These are phyloP conservation scores for Myathropa florea DNA, from an alignment of 2,888 invertebrate species.

Conservation along the genomic window DNA sequence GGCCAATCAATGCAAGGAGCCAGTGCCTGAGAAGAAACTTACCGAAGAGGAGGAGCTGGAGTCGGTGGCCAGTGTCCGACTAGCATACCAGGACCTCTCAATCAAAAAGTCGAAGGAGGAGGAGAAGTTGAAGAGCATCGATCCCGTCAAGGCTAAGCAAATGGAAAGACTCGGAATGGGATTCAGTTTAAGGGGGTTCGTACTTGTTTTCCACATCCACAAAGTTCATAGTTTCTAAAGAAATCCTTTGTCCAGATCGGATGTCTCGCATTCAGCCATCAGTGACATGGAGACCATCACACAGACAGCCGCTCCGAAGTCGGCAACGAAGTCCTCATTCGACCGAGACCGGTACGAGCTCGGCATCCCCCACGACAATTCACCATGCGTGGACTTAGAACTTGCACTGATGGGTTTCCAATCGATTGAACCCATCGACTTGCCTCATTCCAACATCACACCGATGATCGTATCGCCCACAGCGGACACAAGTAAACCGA, in stretches of 20 bases:
- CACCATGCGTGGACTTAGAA: constrained; percentile 77
- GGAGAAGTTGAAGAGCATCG: constrained; percentile 86
- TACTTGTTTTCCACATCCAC: constrained; percentile 10
- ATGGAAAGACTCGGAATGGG: constrained; percentile 97
- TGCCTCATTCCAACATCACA: constrained; percentile 77
- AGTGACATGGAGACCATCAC: constrained; percentile 95
- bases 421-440: constrained; percentile 79
- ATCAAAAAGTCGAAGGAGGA: constrained; percentile 87
- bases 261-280: constrained; percentile 91
- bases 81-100: constrained; percentile 90
- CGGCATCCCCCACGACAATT: constrained; percentile 20
- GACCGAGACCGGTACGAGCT: constrained; percentile 74
- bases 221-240: neutral
- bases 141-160: constrained; percentile 92
- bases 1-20: constrained; percentile 87
- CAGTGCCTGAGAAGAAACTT: constrained; percentile 76
- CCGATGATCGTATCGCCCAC: constrained; percentile 77
- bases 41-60: constrained; percentile 86
- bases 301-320: constrained; percentile 85
- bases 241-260: constrained; percentile 76
- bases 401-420: constrained; percentile 79
- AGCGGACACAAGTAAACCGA: constrained; percentile 22
- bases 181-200: constrained; percentile 80
- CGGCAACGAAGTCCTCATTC: constrained; percentile 70
- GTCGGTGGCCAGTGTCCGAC: constrained; percentile 84